Conservation (phyloP, 2,797 vertebrate genomes). For the Enteromius viviparus region DNA sequence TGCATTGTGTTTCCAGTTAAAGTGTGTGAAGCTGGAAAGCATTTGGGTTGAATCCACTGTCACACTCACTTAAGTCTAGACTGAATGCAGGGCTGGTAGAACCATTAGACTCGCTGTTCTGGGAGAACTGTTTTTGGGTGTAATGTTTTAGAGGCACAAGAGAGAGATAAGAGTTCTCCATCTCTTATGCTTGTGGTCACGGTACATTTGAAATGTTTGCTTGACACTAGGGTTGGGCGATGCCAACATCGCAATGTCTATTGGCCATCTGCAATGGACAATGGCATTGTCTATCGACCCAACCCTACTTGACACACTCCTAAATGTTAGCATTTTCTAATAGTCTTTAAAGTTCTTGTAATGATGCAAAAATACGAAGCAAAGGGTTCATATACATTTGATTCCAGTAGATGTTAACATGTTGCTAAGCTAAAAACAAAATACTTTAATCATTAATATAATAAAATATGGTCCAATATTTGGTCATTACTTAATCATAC, state of each 20-base stretch:
- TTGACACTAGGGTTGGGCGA: too few relatives aligned
- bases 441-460: background rate
- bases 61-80: constrained; percentile 12
- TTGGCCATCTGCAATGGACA: too few relatives aligned
- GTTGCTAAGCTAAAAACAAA: background rate
- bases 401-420: background rate
- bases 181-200: constrained; percentile 1
- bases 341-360: background rate
- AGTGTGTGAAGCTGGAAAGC: constrained; percentile 17
- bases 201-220: background rate
- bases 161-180: background rate
- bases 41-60: constrained; percentile 18
- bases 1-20: constrained; percentile 24
- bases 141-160: background rate
- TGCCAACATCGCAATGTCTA: too few relatives aligned
- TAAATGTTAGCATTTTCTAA: background rate
- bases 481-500: background rate
- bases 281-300: too few relatives aligned
- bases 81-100: constrained; percentile 11
- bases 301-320: background rate
- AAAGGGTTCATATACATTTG: background rate
- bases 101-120: background rate
- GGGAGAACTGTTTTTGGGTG: background rate
- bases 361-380: background rate
- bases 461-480: background rate